Evolutionary conservation across 2,888 invertebrate genomes (phyloP).

Genomic region (Meteorus cinctellus): DNA sequence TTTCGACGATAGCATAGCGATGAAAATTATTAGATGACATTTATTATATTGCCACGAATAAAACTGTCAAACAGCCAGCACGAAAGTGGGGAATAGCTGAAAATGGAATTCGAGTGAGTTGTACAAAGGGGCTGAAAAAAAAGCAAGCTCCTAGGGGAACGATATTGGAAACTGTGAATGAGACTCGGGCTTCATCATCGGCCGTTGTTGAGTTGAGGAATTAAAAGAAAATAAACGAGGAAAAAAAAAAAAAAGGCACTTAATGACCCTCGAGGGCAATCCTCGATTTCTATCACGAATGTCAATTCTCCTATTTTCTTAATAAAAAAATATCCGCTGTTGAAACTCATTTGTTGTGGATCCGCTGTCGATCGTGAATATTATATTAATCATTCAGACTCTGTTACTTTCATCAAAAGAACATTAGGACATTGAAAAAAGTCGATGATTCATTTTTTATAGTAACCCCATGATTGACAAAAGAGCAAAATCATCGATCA

Average conservation of each 20-base stretch:
- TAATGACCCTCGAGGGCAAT: slow-evolving; percentile 26
- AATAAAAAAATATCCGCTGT: no score
- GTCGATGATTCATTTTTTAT: no score
- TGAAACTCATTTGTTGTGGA: no score
- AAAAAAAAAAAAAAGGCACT: slow-evolving; percentile 23
- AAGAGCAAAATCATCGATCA: no score
- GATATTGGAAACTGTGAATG: slow-evolving; percentile 29
- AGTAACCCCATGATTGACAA: no score
- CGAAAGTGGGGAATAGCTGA: background rate
- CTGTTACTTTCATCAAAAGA: no score
- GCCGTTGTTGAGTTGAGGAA: background rate
- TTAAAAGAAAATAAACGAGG: slow-evolving; percentile 18
- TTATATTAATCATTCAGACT: no score
- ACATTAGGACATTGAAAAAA: no score
- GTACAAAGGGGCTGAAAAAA: background rate
- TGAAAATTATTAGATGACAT: background rate
- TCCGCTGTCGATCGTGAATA: no score
- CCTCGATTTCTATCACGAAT: slow-evolving; percentile 3
- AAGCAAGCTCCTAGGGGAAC: background rate
- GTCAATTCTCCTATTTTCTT: background rate
- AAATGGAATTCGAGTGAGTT: background rate
- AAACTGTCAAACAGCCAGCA: background rate
- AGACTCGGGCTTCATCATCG: slow-evolving; percentile 20
- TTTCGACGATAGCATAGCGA: background rate
- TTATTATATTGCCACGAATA: background rate